phyloP scores from a whole-genome alignment of 2,113 vertebrate species.

The Xenopus laevis region DNA sequence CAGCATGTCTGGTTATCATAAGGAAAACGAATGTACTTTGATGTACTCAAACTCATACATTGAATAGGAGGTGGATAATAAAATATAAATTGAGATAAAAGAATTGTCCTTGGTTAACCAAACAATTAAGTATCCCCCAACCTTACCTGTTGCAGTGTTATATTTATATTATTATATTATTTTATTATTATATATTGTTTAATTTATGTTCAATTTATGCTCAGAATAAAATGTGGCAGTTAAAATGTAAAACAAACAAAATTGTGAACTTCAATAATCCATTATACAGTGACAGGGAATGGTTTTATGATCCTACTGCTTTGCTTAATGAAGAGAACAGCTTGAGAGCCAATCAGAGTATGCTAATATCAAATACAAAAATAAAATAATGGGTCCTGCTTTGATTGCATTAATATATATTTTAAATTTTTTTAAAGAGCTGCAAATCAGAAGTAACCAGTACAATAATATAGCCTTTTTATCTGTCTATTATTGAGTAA shows the following conservation, averaged over 20 bases:
- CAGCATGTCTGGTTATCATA: too few relatives aligned
- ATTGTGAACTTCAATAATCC: constrained; percentile 10
- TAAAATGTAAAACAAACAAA: constrained; percentile 28
- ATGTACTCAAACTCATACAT: too few relatives aligned
- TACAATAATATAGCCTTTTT: too few relatives aligned
- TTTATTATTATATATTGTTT: too few relatives aligned
- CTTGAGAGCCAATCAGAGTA: constrained; percentile 43
- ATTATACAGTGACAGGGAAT: constrained; percentile 32
- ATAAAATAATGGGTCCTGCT: constrained; percentile 1
- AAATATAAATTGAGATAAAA: constrained; percentile 9
- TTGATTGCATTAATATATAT: too few relatives aligned
- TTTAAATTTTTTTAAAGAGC: too few relatives aligned
- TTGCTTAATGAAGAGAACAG: constrained; percentile 46
- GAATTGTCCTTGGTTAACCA: not conserved
- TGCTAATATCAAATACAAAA: constrained; percentile 41
- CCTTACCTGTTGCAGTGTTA: not conserved
- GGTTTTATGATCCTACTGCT: constrained; percentile 33
- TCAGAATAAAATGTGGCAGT: constrained; percentile 1
- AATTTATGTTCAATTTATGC: not conserved
- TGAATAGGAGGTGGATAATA: not conserved
- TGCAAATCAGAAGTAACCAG: too few relatives aligned
- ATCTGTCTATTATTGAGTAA: too few relatives aligned
- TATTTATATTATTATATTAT: too few relatives aligned
- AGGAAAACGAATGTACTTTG: too few relatives aligned
- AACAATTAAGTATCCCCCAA: not conserved